A percentile compares a stretch with the other conserved stretches of the same genome.
phyloP scores from a whole-genome alignment of 2,888 invertebrate genomes.

The Hofmannophila pseudospretella region DNA sequence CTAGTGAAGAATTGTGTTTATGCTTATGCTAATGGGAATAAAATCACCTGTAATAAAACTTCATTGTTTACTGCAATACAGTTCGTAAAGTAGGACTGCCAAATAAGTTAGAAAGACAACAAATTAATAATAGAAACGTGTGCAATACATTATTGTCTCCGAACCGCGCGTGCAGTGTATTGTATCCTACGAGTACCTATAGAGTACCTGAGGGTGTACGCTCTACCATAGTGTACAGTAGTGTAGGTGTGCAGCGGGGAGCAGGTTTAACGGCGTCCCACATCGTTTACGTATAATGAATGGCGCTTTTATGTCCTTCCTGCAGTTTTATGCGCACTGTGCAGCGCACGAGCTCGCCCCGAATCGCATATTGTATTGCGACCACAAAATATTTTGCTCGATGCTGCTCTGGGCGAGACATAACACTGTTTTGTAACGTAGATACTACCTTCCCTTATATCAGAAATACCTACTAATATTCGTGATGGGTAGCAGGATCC shows the following conservation, averaged over 20 bases:
- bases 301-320: conserved; percentile 32
- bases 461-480: no score
- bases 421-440: no score
- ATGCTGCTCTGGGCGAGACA: no score
- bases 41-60: no score
- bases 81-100: background rate
- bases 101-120: conserved; percentile 5
- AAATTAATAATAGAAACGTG: conserved; percentile 6
- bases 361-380: conserved; percentile 27
- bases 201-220: no score
- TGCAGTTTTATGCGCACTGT: conserved; percentile 34
- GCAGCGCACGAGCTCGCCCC: conserved; percentile 9
- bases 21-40: no score
- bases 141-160: conserved; percentile 7
- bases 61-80: no score
- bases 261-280: conserved; percentile 18
- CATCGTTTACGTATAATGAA: conserved; percentile 31
- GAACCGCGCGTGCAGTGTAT: no score
- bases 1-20: no score
- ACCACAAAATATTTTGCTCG: conserved; percentile 14
- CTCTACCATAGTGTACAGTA: background rate
- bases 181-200: no score
- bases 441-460: no score
- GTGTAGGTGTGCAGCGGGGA: background rate
- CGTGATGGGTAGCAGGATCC: no score